Conservation (phyloP, 2,888 invertebrate genomes). For the Gymnosoma rotundatum region DNA sequence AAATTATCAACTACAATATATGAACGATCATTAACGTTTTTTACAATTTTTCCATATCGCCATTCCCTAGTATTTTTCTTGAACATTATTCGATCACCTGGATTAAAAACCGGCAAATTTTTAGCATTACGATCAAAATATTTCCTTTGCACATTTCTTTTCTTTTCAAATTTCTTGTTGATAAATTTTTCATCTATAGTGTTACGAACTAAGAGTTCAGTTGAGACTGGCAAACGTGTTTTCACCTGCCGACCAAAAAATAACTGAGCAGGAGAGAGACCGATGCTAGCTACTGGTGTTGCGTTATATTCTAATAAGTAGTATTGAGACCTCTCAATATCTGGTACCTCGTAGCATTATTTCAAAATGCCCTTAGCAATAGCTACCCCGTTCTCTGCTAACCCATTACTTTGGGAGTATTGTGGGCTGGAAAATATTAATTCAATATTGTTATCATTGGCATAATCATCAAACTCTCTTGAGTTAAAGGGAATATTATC, state of each 20-base stretch:
- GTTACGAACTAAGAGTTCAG: neutral
- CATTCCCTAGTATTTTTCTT: constrained; percentile 28
- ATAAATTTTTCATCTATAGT: constrained; percentile 1
- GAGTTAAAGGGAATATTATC: constrained; percentile 47
- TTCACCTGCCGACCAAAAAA: constrained; percentile 29
- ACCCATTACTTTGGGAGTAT: constrained; percentile 54
- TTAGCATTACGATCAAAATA: constrained; percentile 20
- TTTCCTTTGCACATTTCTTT: neutral
- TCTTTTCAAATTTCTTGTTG: neutral
- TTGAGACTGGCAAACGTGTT: constrained; percentile 13
- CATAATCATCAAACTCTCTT: constrained; percentile 20
- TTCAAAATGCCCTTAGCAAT: constrained; percentile 70
- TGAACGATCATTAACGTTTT: constrained; percentile 41
- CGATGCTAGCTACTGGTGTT: constrained; percentile 23
- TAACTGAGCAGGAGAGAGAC: constrained; percentile 3
- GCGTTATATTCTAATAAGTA: constrained; percentile 33
- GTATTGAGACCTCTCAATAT: constrained; percentile 16
- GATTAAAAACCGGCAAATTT: constrained; percentile 21
- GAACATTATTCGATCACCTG: constrained; percentile 35
- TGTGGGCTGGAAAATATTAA: constrained; percentile 65
- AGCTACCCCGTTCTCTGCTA: constrained; percentile 65
- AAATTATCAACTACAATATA: constrained; percentile 39
- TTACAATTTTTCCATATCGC: constrained; percentile 26
- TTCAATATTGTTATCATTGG: constrained; percentile 57
- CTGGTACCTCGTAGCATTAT: constrained; percentile 15